phyloP scores from a whole-genome alignment of 2,888 invertebrate species.

The Xanthorhoe spadicearia region DNA sequence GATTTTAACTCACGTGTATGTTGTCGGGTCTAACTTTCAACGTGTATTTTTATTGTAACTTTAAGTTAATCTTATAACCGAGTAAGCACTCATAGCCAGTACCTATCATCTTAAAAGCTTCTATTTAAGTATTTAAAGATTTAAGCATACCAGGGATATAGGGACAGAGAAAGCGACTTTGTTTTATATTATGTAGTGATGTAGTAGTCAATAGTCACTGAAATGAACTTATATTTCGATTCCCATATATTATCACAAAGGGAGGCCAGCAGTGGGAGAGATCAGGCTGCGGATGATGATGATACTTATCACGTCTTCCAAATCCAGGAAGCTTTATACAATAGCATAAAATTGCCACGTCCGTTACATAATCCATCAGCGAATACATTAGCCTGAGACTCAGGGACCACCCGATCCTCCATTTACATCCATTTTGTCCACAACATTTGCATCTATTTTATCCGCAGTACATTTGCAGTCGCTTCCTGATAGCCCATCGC shows the following conservation, averaged over 20 bases:
- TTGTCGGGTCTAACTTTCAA: neutral
- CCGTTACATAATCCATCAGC: conserved; percentile 33
- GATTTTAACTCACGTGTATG: neutral
- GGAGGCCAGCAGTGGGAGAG: too few relatives aligned
- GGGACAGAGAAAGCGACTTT: too few relatives aligned
- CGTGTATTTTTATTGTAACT: neutral
- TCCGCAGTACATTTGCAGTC: conserved; percentile 25
- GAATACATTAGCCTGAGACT: conserved; percentile 9
- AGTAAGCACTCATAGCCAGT: too few relatives aligned
- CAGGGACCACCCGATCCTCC: conserved; percentile 33
- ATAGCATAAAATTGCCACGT: conserved; percentile 18
- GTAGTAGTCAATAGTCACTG: too few relatives aligned
- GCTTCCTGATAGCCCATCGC: conserved; percentile 32
- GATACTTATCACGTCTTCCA: neutral
- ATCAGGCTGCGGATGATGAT: too few relatives aligned
- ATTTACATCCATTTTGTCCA: conserved; percentile 25
- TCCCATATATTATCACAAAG: too few relatives aligned
- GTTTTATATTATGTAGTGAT: too few relatives aligned
- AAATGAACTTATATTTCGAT: too few relatives aligned
- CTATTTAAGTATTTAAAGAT: too few relatives aligned
- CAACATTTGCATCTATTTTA: conserved; percentile 26
- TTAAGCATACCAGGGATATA: too few relatives aligned
- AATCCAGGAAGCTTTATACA: neutral
- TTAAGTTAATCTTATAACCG: too few relatives aligned
- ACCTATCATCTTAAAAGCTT: too few relatives aligned